phyloP scores from a whole-genome alignment of 2,888 invertebrate species.

The Morpho achilles region DNA sequence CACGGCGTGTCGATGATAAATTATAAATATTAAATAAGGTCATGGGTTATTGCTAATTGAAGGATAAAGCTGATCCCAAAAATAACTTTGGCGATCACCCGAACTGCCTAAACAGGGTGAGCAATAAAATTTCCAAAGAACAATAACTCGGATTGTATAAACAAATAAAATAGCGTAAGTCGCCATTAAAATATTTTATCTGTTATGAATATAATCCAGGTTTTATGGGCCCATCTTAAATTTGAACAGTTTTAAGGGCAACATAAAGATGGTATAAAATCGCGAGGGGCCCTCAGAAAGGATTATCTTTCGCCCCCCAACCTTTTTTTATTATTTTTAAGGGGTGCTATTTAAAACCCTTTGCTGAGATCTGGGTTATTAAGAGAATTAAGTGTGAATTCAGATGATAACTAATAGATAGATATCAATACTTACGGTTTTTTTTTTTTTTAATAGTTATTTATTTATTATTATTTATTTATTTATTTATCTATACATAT shows the following conservation, averaged over 20 bases:
- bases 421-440: too few species aligned
- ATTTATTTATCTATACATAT: too few species aligned
- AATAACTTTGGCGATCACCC: conserved; percentile 52
- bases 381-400: conserved; percentile 29
- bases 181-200: conserved; percentile 73
- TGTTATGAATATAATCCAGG: conserved; percentile 73
- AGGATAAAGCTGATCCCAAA: conserved; percentile 15
- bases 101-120: conserved; percentile 31
- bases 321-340: conserved; percentile 53
- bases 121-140: conserved; percentile 57
- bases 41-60: too few species aligned
- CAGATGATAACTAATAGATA: too few species aligned
- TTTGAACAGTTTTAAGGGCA: conserved; percentile 56
- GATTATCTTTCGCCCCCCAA: conserved; percentile 50
- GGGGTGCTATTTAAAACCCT: conserved; percentile 40
- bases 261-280: conserved; percentile 58
- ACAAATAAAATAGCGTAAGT: conserved; percentile 64
- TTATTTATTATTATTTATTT: too few species aligned
- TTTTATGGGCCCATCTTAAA: conserved; percentile 62
- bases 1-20: too few species aligned
- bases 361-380: conserved; percentile 19
- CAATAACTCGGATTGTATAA: conserved; percentile 68
- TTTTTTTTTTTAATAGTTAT: too few species aligned
- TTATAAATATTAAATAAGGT: too few species aligned
- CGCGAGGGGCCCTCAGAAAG: conserved; percentile 51